A percentile compares a stretch with the other conserved stretches of the same genome.
Evolutionary conservation across 2,113 vertebrate genomes (phyloP).

Genomic region (Sinocyclocheilus rhinocerous): DNA sequence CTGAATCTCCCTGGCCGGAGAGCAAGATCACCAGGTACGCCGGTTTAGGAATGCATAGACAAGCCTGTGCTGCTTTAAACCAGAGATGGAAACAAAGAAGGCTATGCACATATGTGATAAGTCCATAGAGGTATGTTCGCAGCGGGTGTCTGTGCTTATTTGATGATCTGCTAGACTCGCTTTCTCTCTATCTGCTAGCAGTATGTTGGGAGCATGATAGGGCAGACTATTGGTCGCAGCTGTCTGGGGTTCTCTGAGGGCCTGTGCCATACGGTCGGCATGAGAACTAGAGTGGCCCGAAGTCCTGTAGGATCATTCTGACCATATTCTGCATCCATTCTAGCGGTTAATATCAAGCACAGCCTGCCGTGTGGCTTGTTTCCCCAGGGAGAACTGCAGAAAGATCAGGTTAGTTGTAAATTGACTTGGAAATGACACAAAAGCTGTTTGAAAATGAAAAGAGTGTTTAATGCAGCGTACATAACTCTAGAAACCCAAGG

Average conservation of each 20-base stretch:
- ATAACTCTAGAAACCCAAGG: constrained; percentile 2
- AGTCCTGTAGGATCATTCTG: constrained; percentile 19
- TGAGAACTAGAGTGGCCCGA: constrained; percentile 15
- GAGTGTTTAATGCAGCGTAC: not conserved
- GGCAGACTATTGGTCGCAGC: constrained; percentile 55
- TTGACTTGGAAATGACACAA: constrained; percentile 10
- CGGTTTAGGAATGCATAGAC: constrained; percentile 37
- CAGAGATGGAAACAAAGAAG: constrained; percentile 17
- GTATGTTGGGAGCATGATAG: constrained; percentile 30
- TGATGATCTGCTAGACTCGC: constrained; percentile 23
- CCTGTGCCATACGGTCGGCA: constrained; percentile 36
- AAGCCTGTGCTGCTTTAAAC: not conserved
- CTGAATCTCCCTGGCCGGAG: constrained; percentile 48
- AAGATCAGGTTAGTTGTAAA: constrained; percentile 18
- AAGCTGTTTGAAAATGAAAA: constrained; percentile 18
- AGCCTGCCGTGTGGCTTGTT: not conserved
- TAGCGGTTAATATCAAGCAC: not conserved
- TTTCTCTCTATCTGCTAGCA: constrained; percentile 16
- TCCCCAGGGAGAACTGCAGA: not conserved
- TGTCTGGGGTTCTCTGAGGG: constrained; percentile 49
- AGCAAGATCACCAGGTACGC: constrained; percentile 61
- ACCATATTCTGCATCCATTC: constrained; percentile 18
- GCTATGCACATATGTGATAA: constrained; percentile 8
- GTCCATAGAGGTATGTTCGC: constrained; percentile 24
- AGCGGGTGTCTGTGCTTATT: constrained; percentile 63